Evolutionary conservation across 2,888 invertebrate species (phyloP).

Genomic region (Isotomurus palustris): DNA sequence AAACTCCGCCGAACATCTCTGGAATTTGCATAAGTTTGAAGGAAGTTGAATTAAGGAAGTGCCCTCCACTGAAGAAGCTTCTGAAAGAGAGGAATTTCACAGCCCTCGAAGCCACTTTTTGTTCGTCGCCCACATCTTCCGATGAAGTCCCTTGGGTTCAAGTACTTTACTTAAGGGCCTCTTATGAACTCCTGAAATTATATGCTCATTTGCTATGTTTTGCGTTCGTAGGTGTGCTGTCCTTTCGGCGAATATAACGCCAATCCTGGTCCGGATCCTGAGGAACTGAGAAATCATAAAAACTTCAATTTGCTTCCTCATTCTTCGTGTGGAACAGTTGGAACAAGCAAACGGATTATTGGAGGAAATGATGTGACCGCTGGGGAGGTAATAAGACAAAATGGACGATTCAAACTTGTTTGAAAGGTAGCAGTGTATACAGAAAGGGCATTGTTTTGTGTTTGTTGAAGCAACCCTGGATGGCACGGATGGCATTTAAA

Average conservation of each 20-base stretch:
- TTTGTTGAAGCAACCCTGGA: no score
- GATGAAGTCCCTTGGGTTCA: slow-evolving; percentile 3
- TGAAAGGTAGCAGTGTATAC: no score
- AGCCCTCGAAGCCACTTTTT: slow-evolving; percentile 15
- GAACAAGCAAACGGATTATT: slow-evolving; percentile 28
- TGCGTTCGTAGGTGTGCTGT: slow-evolving; percentile 34
- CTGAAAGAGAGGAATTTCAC: slow-evolving; percentile 23
- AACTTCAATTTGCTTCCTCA: slow-evolving; percentile 33
- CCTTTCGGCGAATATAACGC: slow-evolving; percentile 26
- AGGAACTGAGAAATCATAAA: slow-evolving; percentile 16
- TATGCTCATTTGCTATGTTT: neutral
- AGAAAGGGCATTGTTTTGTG: no score
- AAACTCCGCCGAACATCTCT: neutral
- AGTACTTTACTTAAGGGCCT: neutral
- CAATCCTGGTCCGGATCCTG: slow-evolving; percentile 7
- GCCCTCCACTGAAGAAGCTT: slow-evolving; percentile 15
- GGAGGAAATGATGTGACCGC: slow-evolving; percentile 29
- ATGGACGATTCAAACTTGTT: no score
- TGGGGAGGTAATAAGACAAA: no score
- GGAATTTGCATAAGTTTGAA: slow-evolving; percentile 26
- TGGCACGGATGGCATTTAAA: slow-evolving; percentile 33
- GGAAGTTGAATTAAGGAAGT: slow-evolving; percentile 18
- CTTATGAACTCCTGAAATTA: slow-evolving; percentile 1
- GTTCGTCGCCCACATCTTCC: slow-evolving; percentile 10
- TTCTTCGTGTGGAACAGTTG: slow-evolving; percentile 21